Conservation (phyloP, 2,888 invertebrate species). For the Platerodrilus igneus region DNA sequence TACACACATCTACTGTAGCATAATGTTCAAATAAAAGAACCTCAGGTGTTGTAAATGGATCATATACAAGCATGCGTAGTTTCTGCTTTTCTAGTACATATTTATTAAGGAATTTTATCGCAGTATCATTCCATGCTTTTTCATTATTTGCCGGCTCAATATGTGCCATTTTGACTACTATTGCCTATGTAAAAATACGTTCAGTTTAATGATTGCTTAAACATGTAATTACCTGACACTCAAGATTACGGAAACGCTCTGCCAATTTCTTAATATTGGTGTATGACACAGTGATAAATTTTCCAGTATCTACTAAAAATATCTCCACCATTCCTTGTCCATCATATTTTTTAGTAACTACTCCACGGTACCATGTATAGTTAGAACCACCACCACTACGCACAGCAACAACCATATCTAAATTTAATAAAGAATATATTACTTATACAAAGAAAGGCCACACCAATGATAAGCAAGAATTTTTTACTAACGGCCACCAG, state of each 20-base stretch:
- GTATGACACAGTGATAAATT: slow-evolving; percentile 49
- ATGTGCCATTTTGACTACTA: slow-evolving; percentile 46
- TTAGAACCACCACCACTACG: slow-evolving; percentile 38
- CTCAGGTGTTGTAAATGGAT: slow-evolving; percentile 34
- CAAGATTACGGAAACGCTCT: slow-evolving; percentile 35
- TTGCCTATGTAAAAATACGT: slow-evolving; percentile 38
- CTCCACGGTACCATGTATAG: slow-evolving; percentile 58
- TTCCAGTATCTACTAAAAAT: slow-evolving; percentile 62
- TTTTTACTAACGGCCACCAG: no score
- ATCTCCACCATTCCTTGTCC: slow-evolving; percentile 52
- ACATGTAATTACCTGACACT: slow-evolving; percentile 34
- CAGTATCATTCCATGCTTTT: slow-evolving; percentile 41
- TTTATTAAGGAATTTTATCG: slow-evolving; percentile 42
- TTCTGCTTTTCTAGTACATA: slow-evolving; percentile 38
- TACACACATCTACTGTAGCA: slow-evolving; percentile 44
- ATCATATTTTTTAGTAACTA: slow-evolving; percentile 49
- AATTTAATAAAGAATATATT: slow-evolving; percentile 14
- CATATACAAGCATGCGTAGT: slow-evolving; percentile 45
- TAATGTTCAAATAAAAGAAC: slow-evolving; percentile 47
- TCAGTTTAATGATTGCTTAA: not conserved
- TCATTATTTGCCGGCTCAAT: slow-evolving; percentile 45
- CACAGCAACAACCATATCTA: slow-evolving; percentile 56
- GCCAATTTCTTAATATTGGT: slow-evolving; percentile 51
- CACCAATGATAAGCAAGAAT: no score
- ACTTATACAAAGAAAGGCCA: no score